Base-by-base conservation (phyloP, 1,140 invertebrate genomes). In the Cherax destructor region DNA sequence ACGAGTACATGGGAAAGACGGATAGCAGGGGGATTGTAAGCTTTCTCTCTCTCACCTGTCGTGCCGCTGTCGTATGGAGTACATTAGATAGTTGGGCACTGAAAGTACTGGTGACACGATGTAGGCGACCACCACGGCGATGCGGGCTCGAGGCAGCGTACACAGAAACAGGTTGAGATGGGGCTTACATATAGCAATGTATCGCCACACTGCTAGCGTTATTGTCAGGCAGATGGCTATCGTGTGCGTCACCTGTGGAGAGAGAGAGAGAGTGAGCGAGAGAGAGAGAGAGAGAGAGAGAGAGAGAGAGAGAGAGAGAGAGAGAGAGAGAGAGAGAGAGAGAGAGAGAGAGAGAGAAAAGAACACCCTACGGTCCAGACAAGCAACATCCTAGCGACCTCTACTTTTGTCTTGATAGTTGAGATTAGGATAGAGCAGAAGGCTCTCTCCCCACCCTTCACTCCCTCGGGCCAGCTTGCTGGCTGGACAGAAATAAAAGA, bases 181-280 rank as follows among this genome's bases (percentile, higher is more conserved):
- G 0, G 97, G 97, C 93, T 96, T 94, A 90, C 96, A 96, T 76
- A 97, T 96, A 69, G 96, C 96, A 72, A 97, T 95, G 94, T 96
- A 97, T 49, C 97, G 95, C 95, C 97, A 97, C 65, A 98, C 95
- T 6, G 98, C 97, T 41, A 98, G 94, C 0, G 97, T 96, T 0
- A 98, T 96, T 0, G 97, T 98, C 86, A 98, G 95, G 94, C 97
- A 98, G 91, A 98, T 98, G n/a, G 97, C 97, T 16, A 97, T 97
- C 0, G 97, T 98, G 94, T 98, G 98, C 76, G 97, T 95, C 18
- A 97, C 95, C 89, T 91, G 89, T 41, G 30, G 30, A 21, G 11
- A 61, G 30, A 72, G 83, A n/a, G 59, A 84, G 83, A 84, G 59
- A 72, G 3, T 24, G 61, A 47, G 61, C 10, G 9, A 50, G 47